Conservation (phyloP, 2,888 invertebrate genomes). For the Hymenopus coronatus region DNA sequence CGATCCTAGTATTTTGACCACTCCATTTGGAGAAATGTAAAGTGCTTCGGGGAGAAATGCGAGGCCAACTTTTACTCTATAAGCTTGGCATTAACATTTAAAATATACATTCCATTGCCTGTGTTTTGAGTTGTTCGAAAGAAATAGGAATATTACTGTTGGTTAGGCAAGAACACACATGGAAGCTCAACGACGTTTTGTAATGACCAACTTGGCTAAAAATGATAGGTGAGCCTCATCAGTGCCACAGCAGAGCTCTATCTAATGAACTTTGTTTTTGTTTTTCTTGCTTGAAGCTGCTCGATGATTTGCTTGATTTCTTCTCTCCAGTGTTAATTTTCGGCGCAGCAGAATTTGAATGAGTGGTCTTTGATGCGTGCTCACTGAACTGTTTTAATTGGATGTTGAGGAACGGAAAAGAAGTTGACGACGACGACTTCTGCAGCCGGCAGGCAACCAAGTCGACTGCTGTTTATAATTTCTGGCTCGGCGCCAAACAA, state of each 20-base stretch:
- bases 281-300: not conserved
- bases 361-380: not conserved
- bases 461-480: not conserved
- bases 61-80: too few relatives aligned
- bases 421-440: not conserved
- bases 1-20: too few relatives aligned
- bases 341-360: not conserved
- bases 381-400: not conserved
- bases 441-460: not conserved
- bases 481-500: slow-evolving; percentile 11
- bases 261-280: not conserved
- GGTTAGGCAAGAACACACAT: not conserved
- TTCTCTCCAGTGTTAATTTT: not conserved
- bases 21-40: too few relatives aligned
- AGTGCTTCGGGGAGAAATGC: too few relatives aligned
- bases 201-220: not conserved
- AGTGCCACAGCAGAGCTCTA: not conserved
- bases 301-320: not conserved
- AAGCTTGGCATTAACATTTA: too few relatives aligned
- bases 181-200: not conserved
- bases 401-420: not conserved
- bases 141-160: not conserved
- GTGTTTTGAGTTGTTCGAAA: too few relatives aligned
- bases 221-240: not conserved
- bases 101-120: too few relatives aligned